Base-by-base conservation (phyloP, 2,797 vertebrate genomes). In the Periophthalmus magnuspinnatus region DNA sequence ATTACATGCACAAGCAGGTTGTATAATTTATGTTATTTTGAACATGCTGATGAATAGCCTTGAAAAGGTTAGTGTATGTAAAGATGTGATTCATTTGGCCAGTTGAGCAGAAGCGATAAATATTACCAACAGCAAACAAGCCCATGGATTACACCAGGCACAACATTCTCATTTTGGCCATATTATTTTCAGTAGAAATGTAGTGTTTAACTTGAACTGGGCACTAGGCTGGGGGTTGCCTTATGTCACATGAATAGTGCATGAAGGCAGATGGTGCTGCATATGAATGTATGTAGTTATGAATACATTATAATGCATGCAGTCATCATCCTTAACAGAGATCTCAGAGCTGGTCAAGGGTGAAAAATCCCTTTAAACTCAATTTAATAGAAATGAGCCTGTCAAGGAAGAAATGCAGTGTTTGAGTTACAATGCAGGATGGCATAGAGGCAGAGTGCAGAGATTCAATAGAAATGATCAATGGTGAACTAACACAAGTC, bases 211-310 rank as follows among this genome's bases (percentile, higher is more conserved):
- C 72, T 65, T 54, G 9, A 69, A 72, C 28, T 71, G 70, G 45
- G 38, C 52, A 61, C 75, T 70, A 0, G 9, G 22, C 11, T 17
- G 33, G n/a, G 21, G 32, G 55, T 54, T 58, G 67, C 79, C 84
- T 83, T 79, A 72, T 84, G 84, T 75, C 58, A 64, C 78, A 90
- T 90, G 82, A 91, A 90, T 89, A 86, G 66, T 89, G 76, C 78
- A 90, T 90, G 85, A 84, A 78, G 81, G 80, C 88, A 90, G 91
- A 89, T 91, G 89, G 77, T 78, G 72, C 81, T 89, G 90, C 89
- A 90, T 91, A 91, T 89, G 71, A 86, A 91, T 89, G 70, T 76
- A 75, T 86, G 86, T 80, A 74, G 73, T 79, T 63, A 71, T 87
- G 82, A 90, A 90, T 90, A 82, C 81, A 84, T 86, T 78, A 85